phyloP scores from a whole-genome alignment of 64 coral and sea anemone species.

The Anthopleura sola region DNA sequence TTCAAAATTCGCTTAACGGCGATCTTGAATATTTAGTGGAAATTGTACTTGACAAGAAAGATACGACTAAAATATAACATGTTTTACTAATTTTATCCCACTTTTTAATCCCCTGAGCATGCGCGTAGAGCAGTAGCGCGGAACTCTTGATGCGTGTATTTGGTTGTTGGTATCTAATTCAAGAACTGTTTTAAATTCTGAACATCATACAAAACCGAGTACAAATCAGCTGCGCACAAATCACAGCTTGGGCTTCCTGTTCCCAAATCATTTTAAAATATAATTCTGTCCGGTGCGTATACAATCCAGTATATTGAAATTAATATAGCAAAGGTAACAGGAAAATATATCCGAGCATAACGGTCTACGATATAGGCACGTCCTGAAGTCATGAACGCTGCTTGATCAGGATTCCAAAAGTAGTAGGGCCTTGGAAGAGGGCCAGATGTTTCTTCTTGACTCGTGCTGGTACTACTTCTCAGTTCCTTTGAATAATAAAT shows the following conservation, averaged over 20 bases:
- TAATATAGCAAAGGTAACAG: constrained; percentile 68
- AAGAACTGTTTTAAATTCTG: constrained; percentile 15
- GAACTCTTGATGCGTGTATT: no score
- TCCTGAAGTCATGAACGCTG: constrained; percentile 39
- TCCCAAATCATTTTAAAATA: constrained; percentile 38
- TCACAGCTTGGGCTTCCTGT: neutral
- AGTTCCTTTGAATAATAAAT: neutral
- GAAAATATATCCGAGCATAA: constrained; percentile 74
- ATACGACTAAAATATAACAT: no score
- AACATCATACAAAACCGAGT: neutral
- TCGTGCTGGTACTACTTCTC: neutral
- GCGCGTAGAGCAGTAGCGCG: no score
- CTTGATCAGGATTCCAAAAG: constrained; percentile 61
- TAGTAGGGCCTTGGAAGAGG: constrained; percentile 41
- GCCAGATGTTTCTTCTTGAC: neutral
- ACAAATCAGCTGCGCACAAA: no score
- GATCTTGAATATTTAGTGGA: no score
- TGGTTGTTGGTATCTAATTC: neutral
- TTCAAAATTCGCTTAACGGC: no score
- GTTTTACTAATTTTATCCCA: no score
- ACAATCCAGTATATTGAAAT: constrained; percentile 88
- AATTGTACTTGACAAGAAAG: no score
- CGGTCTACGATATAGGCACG: constrained; percentile 65
- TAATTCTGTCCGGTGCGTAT: constrained; percentile 84
- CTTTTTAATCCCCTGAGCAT: no score